A percentile compares a stretch with the other conserved stretches of the same genome.
Conservation (phyloP, 2,888 invertebrate genomes). For the Sphaerophoria rueppellii region DNA sequence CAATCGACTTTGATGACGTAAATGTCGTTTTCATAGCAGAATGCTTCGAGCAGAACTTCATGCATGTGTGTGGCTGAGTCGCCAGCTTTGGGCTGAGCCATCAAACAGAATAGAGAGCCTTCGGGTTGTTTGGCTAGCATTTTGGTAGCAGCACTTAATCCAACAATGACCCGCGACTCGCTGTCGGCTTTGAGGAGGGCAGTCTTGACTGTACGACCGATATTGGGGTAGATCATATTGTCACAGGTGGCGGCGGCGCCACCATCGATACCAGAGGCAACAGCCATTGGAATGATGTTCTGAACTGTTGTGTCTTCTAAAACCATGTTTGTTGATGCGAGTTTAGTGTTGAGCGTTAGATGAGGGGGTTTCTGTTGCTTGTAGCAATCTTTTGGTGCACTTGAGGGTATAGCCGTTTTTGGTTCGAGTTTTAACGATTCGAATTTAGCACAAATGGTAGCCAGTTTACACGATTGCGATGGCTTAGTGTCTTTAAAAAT, state of each 20-base stretch:
- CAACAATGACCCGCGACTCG: slow-evolving; percentile 81
- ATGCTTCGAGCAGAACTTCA: slow-evolving; percentile 89
- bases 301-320: slow-evolving; percentile 69
- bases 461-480: slow-evolving; percentile 66
- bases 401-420: slow-evolving; percentile 71
- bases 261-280: not conserved
- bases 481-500: slow-evolving; percentile 50
- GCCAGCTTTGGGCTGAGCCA: slow-evolving; percentile 86
- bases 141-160: slow-evolving; percentile 81
- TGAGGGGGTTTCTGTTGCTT: slow-evolving; percentile 21
- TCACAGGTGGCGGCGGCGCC: not conserved
- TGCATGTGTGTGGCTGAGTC: slow-evolving; percentile 91
- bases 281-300: slow-evolving; percentile 42
- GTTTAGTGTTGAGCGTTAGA: slow-evolving; percentile 50
- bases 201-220: slow-evolving; percentile 80
- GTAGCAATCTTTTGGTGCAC: slow-evolving; percentile 4
- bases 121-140: slow-evolving; percentile 82
- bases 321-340: slow-evolving; percentile 69
- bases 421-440: slow-evolving; percentile 50
- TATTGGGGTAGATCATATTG: slow-evolving; percentile 77
- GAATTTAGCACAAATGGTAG: slow-evolving; percentile 59
- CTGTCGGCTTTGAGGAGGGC: slow-evolving; percentile 80
- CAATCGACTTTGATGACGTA: slow-evolving; percentile 88
- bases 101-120: slow-evolving; percentile 87
- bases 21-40: slow-evolving; percentile 90